Evolutionary conservation across 1,140 invertebrate genomes (phyloP), one percentile per base, ranked within the genome.

Genomic region (Drosophila lini): DNA sequence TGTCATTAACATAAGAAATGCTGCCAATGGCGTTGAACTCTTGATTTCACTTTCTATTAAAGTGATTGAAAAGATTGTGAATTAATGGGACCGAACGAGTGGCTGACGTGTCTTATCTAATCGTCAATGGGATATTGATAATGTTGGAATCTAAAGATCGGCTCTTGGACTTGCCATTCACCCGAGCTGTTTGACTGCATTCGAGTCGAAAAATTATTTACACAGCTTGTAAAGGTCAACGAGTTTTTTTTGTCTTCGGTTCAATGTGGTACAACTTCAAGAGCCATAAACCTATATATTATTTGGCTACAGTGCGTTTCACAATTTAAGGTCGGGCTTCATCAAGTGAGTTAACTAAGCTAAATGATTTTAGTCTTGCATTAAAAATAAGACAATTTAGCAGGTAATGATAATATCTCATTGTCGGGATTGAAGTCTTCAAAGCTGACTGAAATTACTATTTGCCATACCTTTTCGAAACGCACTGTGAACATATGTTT

Each of bases 211-310:
- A 50, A 42, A 28, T 76, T 77, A 57, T 84, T 80, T 84, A 84
- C 68, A 74, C 73, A 62, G 78, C 64, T 85, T 78, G 78, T 85
- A 85, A 85, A 85, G 82, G 82, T 85, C 82, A 85, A 85, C 82
- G 44, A 76, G 82, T 85, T 85, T 85, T 57, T 47, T 60, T 44
- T 60, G 44, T 19, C 3, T 28, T 47, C 10, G 59, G 75, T 79
- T 82, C 75, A 82, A 52, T 77, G 71, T 78, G 65, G 81, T 70
- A 67, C 78, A 78, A 67, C 75, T 64, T 50, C 58, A 69, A 80
- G 63, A 61, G 78, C 61, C 58, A 86, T 85, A 85, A 84, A 81
- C 81, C 81, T 78, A 85, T 59, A 70, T 83, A 65, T 55, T 50
- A 68, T 60, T 45, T 32, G 41, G 10, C 25, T 59, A 71, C 65